phyloP scores from a whole-genome alignment of 2,113 vertebrate species.

The Lepidothrix coronata region DNA sequence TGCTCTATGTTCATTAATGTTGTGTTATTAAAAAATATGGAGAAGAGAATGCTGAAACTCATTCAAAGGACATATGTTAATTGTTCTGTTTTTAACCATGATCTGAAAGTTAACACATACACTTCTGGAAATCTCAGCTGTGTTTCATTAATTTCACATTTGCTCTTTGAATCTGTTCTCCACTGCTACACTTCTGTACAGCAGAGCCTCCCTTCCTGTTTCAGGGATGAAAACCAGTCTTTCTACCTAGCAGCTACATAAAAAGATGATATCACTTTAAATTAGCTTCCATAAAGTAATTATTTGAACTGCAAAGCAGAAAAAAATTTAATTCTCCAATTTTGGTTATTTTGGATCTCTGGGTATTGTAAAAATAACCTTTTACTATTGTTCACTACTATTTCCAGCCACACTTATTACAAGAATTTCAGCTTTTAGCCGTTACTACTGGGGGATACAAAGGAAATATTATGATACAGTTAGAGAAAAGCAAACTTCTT shows the following conservation, averaged over 20 bases:
- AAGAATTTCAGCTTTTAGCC: constrained; percentile 6
- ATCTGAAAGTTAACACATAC: neutral
- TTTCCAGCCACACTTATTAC: neutral
- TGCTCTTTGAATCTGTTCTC: neutral
- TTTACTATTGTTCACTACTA: neutral
- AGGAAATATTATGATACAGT: neutral
- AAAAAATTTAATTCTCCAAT: neutral
- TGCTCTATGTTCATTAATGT: neutral
- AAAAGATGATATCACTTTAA: neutral
- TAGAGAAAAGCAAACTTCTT: neutral
- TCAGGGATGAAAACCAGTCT: neutral
- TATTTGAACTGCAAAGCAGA: constrained; percentile 27
- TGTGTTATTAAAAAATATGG: neutral
- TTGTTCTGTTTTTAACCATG: neutral
- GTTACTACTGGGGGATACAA: neutral
- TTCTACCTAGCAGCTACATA: neutral
- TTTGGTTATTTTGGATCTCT: neutral
- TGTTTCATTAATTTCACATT: neutral
- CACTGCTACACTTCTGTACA: neutral
- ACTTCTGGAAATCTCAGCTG: neutral
- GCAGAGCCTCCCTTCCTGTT: neutral
- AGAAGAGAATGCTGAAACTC: neutral
- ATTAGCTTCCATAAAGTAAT: constrained; percentile 10
- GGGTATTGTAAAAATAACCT: constrained; percentile 10
- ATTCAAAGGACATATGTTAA: neutral